A percentile compares a stretch with the other conserved stretches of the same genome.
These are phyloP conservation scores for Tor tambroides DNA, from an alignment of 2,113 vertebrate genomes.

Conservation along the genomic window DNA sequence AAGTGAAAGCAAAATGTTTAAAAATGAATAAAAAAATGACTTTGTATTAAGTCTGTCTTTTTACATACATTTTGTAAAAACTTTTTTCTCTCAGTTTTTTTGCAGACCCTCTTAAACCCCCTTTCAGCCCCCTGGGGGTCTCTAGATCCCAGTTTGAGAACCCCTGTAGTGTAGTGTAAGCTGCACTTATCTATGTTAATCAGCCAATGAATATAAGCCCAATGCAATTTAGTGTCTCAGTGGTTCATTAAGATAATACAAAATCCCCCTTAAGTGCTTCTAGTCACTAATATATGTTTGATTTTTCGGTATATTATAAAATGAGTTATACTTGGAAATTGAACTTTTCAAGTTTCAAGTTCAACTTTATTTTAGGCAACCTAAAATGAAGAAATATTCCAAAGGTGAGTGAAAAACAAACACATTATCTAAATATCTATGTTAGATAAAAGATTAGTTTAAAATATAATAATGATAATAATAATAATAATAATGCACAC, in stretches of 20 bases:
- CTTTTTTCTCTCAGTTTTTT: neutral
- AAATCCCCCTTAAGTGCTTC: neutral
- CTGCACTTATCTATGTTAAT: neutral
- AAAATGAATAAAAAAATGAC: too few species aligned
- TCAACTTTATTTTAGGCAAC: neutral
- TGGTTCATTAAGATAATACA: neutral
- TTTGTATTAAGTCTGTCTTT: neutral
- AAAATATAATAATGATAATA: neutral
- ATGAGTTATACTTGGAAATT: conserved; percentile 10
- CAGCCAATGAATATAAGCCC: neutral
- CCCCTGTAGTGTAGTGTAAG: neutral
- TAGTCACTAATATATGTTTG: neutral
- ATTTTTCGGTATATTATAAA: neutral
- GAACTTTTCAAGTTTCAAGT: neutral
- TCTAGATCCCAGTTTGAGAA: neutral
- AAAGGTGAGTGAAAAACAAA: too few species aligned
- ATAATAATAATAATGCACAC: too few species aligned
- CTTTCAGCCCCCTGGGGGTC: neutral
- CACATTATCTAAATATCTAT: neutral
- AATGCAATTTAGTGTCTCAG: neutral
- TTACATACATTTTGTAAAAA: neutral
- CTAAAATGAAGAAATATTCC: neutral
- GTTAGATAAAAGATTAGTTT: neutral
- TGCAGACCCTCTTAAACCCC: neutral
- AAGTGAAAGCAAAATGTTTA: neutral